Conservation (phyloP, 2,113 vertebrate genomes). For the Sylvia atricapilla region DNA sequence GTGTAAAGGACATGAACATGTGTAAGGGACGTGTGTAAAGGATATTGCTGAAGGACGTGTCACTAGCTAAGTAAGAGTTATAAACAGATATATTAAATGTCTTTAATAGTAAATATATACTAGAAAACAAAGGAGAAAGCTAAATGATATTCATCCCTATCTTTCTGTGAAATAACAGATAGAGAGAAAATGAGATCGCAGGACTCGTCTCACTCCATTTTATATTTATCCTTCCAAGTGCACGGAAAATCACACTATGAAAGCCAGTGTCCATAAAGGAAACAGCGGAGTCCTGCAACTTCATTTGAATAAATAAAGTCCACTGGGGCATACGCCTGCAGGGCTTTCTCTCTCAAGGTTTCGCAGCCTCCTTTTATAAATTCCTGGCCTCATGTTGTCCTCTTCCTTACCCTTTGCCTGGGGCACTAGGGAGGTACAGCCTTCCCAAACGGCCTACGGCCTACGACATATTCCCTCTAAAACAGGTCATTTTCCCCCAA, state of each 20-base stretch:
- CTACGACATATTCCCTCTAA: too few species aligned
- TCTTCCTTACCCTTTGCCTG: background rate
- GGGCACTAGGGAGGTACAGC: background rate
- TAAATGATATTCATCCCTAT: background rate
- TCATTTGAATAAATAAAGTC: background rate
- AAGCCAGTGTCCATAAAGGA: background rate
- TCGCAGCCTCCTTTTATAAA: background rate
- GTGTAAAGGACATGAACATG: background rate
- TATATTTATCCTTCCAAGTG: background rate
- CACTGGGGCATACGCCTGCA: fast-evolving
- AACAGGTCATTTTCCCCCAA: background rate
- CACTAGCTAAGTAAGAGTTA: background rate
- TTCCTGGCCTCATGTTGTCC: fast-evolving
- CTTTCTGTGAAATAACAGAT: background rate
- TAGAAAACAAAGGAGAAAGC: background rate
- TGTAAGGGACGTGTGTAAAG: too few species aligned
- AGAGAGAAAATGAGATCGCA: fast-evolving
- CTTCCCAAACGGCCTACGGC: fast-evolving
- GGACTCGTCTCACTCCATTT: background rate
- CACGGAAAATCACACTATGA: fast-evolving
- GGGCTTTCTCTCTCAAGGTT: background rate
- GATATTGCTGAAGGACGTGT: background rate
- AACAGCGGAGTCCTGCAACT: background rate
- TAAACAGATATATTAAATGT: background rate
- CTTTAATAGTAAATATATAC: background rate